A percentile compares a stretch with the other conserved stretches of the same genome.
These are phyloP conservation scores for Clarias laeviceps DNA, from an alignment of 2,797 vertebrate genomes.

Conservation along the genomic window DNA sequence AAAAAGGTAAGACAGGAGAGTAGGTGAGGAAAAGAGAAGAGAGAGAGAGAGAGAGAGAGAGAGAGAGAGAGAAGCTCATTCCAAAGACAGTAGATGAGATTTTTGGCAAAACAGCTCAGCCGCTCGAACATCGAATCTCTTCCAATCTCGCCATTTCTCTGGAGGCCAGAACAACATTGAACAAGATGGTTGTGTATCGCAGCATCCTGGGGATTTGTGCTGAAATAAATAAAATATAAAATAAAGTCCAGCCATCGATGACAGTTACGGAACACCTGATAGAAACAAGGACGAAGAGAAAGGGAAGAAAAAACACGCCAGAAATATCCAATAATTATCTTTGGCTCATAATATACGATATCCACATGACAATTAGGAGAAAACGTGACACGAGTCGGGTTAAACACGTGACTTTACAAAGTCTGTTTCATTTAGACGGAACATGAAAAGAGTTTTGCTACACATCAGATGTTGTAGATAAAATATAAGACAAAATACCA, in stretches of 20 bases:
- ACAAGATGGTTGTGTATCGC: constrained; percentile 35
- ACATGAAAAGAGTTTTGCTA: background rate
- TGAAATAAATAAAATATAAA: constrained; percentile 62
- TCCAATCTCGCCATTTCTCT: constrained; percentile 30
- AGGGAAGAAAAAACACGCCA: constrained; percentile 65
- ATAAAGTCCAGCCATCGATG: constrained; percentile 60
- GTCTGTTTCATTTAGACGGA: background rate
- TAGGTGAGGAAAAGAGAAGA: background rate
- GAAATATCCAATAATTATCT: constrained; percentile 70
- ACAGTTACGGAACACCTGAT: constrained; percentile 48
- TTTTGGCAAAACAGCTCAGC: constrained; percentile 12
- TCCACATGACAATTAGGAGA: constrained; percentile 33
- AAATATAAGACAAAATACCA: background rate
- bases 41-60: background rate
- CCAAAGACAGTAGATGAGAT: constrained; percentile 32
- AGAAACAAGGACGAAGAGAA: constrained; percentile 62
- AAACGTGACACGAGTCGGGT: background rate
- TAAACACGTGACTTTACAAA: background rate
- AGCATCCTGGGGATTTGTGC: constrained; percentile 60
- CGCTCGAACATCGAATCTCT: background rate
- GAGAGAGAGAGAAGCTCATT: constrained; percentile 12
- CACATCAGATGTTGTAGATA: background rate
- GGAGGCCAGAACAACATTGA: constrained; percentile 37
- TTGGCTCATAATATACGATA: constrained; percentile 70
- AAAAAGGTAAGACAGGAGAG: background rate